Evolutionary conservation across 2,797 vertebrate species (phyloP).

Genomic region (Molossus molossus): DNA sequence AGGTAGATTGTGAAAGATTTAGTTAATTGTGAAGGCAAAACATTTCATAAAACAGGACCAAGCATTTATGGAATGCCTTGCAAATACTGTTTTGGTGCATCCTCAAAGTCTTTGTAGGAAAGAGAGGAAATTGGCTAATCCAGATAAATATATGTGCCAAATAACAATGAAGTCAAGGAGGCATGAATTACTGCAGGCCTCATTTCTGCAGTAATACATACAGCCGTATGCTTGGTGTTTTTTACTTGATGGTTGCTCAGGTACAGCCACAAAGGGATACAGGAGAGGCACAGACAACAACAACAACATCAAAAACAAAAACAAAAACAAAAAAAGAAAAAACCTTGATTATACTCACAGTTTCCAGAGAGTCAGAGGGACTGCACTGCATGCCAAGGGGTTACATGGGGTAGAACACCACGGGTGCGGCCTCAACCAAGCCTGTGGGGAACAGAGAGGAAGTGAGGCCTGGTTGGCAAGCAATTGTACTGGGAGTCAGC

Average conservation of each 20-base stretch:
- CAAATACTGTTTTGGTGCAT: neutral
- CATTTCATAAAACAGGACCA: neutral
- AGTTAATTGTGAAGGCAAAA: neutral
- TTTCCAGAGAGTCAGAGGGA: neutral
- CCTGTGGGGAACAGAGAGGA: neutral
- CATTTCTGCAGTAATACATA: neutral
- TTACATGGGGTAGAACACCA: neutral
- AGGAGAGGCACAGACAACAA: neutral
- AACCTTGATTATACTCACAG: neutral
- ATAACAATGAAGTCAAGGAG: neutral
- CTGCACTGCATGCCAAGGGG: neutral
- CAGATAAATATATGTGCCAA: neutral
- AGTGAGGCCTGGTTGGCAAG: neutral
- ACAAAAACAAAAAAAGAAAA: neutral
- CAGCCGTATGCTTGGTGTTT: neutral
- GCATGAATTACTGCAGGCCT: neutral
- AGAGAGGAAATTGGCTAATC: neutral
- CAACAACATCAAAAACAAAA: neutral
- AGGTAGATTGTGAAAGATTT: neutral
- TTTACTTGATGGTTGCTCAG: neutral
- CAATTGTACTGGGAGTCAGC: neutral
- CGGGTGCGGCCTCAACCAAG: neutral
- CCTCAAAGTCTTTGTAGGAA: neutral
- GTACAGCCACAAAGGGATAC: neutral
- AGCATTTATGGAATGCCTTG: neutral